Evolutionary conservation across 1,140 invertebrate genomes (phyloP).

Genomic region (Drosophila busckii): DNA sequence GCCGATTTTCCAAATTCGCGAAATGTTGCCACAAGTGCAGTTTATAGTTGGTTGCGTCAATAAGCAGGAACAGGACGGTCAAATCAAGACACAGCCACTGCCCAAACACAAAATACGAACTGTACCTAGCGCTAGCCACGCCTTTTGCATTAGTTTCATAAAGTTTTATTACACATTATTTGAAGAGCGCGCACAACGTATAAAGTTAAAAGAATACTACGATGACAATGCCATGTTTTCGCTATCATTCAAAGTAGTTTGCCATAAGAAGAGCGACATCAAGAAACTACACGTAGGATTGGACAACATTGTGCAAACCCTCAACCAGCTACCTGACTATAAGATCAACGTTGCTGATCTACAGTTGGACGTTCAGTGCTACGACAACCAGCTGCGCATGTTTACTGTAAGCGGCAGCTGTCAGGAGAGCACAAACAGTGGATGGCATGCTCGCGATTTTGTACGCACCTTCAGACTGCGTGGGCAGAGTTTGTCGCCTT

Average conservation of each 20-base stretch:
- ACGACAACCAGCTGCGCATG: not conserved
- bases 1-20: not conserved
- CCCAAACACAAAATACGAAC: not conserved
- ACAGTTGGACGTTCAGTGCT: slow-evolving; percentile 2
- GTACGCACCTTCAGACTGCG: no score
- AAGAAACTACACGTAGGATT: slow-evolving; percentile 26
- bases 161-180: slow-evolving; percentile 9
- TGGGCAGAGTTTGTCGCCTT: slow-evolving; percentile 16
- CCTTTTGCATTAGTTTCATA: slow-evolving; percentile 10
- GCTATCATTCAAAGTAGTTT: not conserved
- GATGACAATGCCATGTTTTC: slow-evolving; percentile 17
- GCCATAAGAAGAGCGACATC: no score
- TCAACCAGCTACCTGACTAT: slow-evolving; percentile 19
- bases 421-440: not conserved
- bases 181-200: slow-evolving; percentile 11
- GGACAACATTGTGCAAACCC: not conserved
- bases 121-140: not conserved
- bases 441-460: slow-evolving; percentile 3
- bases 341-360: not conserved
- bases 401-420: slow-evolving; percentile 19
- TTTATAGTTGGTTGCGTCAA: slow-evolving; percentile 6
- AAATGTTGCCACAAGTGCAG: slow-evolving; percentile 17
- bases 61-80: not conserved
- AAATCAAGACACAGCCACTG: not conserved
- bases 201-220: slow-evolving; percentile 14